These are phyloP conservation scores for Cactoblastis cactorum DNA, from an alignment of 2,888 invertebrate genomes.

Conservation along the genomic window DNA sequence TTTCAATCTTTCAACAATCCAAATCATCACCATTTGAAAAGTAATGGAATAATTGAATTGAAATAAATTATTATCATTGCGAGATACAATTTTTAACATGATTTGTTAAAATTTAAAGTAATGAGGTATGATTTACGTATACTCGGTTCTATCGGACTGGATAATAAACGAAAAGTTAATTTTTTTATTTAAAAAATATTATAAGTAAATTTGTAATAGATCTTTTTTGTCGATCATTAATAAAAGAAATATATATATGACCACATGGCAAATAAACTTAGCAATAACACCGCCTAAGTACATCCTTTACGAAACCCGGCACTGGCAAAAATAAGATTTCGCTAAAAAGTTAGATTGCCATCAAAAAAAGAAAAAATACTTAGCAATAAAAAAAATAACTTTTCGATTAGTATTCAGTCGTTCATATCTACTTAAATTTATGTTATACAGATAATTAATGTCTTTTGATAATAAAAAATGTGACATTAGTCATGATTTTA, in stretches of 20 bases:
- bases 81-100: constrained; percentile 9
- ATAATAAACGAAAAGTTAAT: constrained; percentile 15
- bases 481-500: constrained; percentile 12
- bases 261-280: too few species aligned
- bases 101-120: constrained; percentile 21
- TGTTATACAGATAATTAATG: constrained; percentile 22
- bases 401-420: constrained; percentile 17
- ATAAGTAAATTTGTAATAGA: too few species aligned
- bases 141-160: constrained; percentile 19
- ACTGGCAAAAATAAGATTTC: too few species aligned
- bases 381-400: background rate
- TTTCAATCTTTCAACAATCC: background rate
- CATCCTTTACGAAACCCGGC: too few species aligned
- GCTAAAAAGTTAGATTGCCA: too few species aligned
- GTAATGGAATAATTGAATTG: background rate
- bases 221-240: background rate
- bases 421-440: constrained; percentile 20
- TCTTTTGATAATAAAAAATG: constrained; percentile 12
- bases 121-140: constrained; percentile 29
- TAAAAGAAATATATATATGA: too few species aligned
- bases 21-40: background rate
- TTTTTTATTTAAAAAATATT: too few species aligned
- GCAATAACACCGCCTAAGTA: too few species aligned
- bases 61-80: background rate
- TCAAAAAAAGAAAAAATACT: background rate